Conservation (phyloP, 35 echinoderm and acorn worm genomes). For the Hemicentrotus pulcherrimus region DNA sequence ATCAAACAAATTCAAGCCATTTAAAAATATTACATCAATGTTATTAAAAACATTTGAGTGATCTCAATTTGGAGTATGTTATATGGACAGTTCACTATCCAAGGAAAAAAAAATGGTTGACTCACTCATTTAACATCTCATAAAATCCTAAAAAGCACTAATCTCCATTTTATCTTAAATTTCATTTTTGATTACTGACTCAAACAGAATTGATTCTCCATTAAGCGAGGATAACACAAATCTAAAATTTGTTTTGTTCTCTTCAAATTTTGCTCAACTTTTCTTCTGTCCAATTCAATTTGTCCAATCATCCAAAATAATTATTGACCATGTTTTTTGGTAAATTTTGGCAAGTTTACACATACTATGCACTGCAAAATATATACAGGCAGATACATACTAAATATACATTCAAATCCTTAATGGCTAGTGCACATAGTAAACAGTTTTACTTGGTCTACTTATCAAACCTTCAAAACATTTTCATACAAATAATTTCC, state of each 20-base stretch:
- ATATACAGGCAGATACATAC: not conserved
- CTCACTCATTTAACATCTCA: too few species aligned
- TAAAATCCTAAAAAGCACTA: too few species aligned
- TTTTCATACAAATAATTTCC: not conserved
- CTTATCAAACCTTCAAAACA: not conserved
- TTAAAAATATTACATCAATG: not conserved
- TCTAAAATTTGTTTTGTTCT: too few species aligned
- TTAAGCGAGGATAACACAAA: too few species aligned
- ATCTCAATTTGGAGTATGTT: not conserved
- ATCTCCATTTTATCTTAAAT: too few species aligned
- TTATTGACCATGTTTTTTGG: not conserved
- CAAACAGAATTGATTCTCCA: too few species aligned
- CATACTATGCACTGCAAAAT: slow-evolving; percentile 9
- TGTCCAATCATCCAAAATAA: not conserved
- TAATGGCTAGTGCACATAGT: not conserved
- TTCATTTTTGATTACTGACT: too few species aligned
- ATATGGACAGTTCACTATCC: not conserved
- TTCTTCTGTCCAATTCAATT: not conserved
- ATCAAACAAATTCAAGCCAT: not conserved
- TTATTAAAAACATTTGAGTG: not conserved
- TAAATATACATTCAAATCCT: not conserved
- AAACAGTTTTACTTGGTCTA: not conserved
- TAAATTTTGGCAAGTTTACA: not conserved
- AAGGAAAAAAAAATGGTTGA: too few species aligned
- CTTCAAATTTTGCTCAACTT: not conserved